Evolutionary conservation across 2,797 vertebrate genomes (phyloP).

Genomic region (Sebastes vulpes): DNA sequence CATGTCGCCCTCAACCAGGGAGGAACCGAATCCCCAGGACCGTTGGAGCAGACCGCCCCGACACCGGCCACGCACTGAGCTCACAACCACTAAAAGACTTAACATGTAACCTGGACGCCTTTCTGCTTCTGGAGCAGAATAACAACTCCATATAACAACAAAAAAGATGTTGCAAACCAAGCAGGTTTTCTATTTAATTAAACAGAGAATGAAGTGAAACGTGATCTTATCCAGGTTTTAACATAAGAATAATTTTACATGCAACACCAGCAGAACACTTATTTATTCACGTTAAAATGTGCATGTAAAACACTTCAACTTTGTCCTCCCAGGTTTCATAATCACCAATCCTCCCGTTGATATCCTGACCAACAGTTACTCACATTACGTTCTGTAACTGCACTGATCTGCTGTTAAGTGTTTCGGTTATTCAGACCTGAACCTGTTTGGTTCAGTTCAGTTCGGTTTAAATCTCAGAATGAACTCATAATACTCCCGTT

Average conservation of each 20-base stretch:
- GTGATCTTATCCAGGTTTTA: not conserved
- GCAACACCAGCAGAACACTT: not conserved
- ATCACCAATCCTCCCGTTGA: not conserved
- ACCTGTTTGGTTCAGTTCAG: not conserved
- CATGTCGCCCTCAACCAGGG: slow-evolving; percentile 18
- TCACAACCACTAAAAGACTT: not conserved
- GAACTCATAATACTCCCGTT: not conserved
- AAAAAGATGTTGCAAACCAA: not conserved
- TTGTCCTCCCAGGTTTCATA: not conserved
- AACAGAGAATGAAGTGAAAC: not conserved
- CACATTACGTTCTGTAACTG: not conserved
- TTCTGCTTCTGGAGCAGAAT: not conserved
- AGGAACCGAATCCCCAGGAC: not conserved
- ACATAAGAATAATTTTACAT: not conserved
- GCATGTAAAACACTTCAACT: not conserved
- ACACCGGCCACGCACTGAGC: slow-evolving; percentile 12
- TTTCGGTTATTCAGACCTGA: not conserved
- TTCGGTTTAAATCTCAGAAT: not conserved
- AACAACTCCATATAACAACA: too few species aligned
- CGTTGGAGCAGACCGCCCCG: not conserved
- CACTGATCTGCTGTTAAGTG: not conserved
- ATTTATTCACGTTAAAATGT: not conserved
- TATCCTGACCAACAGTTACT: not conserved
- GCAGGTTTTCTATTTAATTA: not conserved
- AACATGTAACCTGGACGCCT: slow-evolving; percentile 16